Evolutionary conservation across 2,797 vertebrate species (phyloP).

Genomic region (Pseudochirops corinnae): DNA sequence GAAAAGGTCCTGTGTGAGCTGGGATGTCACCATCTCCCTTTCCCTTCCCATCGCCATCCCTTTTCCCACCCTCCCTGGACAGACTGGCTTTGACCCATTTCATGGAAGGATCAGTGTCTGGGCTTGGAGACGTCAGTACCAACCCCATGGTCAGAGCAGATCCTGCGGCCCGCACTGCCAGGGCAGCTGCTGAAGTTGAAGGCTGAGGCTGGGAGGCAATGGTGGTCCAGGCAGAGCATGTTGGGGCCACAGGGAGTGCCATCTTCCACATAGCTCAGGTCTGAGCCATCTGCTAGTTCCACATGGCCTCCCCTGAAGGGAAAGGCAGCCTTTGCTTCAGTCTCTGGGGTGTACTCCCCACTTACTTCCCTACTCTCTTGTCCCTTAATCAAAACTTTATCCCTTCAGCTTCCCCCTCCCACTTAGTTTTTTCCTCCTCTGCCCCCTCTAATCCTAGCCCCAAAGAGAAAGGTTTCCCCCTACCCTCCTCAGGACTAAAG

Average conservation of each 20-base stretch:
- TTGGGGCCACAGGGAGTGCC: conserved; percentile 95
- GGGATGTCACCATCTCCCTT: neutral
- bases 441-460: neutral
- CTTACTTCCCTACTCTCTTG: neutral
- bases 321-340: neutral
- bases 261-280: conserved; percentile 95
- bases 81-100: neutral
- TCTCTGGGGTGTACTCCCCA: neutral
- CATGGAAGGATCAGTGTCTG: neutral
- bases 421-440: neutral
- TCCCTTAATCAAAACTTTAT: neutral
- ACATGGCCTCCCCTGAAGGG: conserved; percentile 92
- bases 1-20: neutral
- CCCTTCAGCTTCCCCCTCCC: neutral
- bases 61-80: neutral
- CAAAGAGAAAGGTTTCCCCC: neutral
- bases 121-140: conserved; percentile 64
- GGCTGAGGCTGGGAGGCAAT: conserved; percentile 92
- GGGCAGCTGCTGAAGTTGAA: conserved; percentile 96
- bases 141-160: conserved; percentile 95
- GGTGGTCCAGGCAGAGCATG: conserved; percentile 95
- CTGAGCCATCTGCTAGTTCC: conserved; percentile 93
- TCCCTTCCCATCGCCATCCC: neutral
- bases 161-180: conserved; percentile 87
- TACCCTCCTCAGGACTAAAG: neutral